Conservation (phyloP, 2,888 invertebrate species). For the Aquatica leii region DNA sequence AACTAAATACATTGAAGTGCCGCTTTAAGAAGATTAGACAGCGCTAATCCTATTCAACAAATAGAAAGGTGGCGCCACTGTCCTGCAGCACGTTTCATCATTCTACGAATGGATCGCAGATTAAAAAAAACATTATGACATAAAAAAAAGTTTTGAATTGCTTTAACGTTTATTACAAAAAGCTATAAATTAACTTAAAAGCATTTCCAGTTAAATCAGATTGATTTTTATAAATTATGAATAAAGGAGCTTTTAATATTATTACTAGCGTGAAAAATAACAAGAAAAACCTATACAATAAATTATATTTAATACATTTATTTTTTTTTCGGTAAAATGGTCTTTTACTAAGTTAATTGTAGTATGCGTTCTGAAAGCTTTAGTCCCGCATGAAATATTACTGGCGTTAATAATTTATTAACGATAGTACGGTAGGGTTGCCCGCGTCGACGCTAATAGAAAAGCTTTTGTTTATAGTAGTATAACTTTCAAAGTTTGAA, state of each 20-base stretch:
- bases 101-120: not conserved
- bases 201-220: conserved; percentile 29
- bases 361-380: conserved; percentile 22
- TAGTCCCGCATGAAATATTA: conserved; percentile 38
- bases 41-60: conserved; percentile 14
- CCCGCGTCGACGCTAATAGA: conserved; percentile 41
- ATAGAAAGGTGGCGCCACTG: conserved; percentile 18
- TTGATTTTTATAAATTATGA: conserved; percentile 31
- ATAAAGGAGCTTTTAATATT: conserved; percentile 35
- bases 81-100: not conserved
- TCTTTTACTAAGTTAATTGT: conserved; percentile 30
- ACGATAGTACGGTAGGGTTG: conserved; percentile 31
- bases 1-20: not conserved
- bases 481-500: conserved; percentile 1
- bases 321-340: conserved; percentile 27
- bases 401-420: conserved; percentile 45
- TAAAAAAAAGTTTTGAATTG: conserved; percentile 19
- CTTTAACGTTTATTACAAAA: conserved; percentile 29
- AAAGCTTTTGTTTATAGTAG: conserved; percentile 20
- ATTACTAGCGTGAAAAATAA: conserved; percentile 37
- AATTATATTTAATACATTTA: conserved; percentile 40
- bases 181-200: conserved; percentile 32
- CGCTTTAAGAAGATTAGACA: conserved; percentile 22
- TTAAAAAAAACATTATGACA: not conserved
- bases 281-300: conserved; percentile 44